These are phyloP conservation scores for Semicossyphus pulcher DNA, from an alignment of 2,113 vertebrate species.

Conservation along the genomic window DNA sequence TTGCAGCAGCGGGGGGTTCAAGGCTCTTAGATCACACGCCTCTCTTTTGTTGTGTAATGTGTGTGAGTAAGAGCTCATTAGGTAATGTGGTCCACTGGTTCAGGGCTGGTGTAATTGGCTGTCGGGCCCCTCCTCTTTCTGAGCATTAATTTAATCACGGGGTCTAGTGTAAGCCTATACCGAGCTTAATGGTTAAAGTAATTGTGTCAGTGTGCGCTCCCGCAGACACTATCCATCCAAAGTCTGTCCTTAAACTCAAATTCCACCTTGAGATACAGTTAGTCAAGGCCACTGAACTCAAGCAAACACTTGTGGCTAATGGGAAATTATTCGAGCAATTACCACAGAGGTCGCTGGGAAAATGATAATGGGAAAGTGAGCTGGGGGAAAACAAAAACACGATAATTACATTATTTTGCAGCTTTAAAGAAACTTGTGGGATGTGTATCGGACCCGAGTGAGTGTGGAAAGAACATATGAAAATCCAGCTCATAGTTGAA, in stretches of 20 bases:
- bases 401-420: conserved; percentile 36
- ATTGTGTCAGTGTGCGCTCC: conserved; percentile 66
- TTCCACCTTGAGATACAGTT: conserved; percentile 70
- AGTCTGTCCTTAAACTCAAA: conserved; percentile 61
- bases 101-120: conserved; percentile 72
- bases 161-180: conserved; percentile 67
- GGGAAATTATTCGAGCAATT: conserved; percentile 66
- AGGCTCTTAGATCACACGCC: conserved; percentile 20
- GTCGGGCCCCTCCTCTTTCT: conserved; percentile 63
- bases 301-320: conserved; percentile 74
- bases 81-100: conserved; percentile 66
- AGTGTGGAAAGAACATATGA: conserved; percentile 36
- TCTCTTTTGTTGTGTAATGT: conserved; percentile 69
- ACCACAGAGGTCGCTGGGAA: conserved; percentile 57
- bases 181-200: conserved; percentile 73
- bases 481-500: conserved; percentile 27
- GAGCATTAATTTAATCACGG: conserved; percentile 76
- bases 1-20: conserved; percentile 27
- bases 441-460: conserved; percentile 23
- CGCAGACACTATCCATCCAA: conserved; percentile 60
- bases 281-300: conserved; percentile 62
- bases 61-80: conserved; percentile 75
- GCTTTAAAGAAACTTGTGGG: conserved; percentile 16
- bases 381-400: conserved; percentile 27
- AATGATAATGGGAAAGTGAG: conserved; percentile 41